These are phyloP conservation scores for Rhopalosiphum maidis DNA, from an alignment of 1,140 invertebrate species.

Conservation along the genomic window DNA sequence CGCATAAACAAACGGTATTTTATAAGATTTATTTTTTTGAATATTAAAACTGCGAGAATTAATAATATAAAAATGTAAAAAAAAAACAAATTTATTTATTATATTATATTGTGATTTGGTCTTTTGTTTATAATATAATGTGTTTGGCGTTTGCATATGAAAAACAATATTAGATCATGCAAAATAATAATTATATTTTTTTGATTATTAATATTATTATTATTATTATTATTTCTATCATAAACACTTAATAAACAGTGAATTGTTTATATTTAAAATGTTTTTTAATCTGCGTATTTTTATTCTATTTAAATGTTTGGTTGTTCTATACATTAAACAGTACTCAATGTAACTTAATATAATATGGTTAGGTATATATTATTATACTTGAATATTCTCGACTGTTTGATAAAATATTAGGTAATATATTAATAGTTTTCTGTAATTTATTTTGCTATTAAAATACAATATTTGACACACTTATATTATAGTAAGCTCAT, in stretches of 20 bases:
- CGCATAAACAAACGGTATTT: background rate
- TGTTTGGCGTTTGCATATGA: background rate
- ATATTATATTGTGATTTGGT: background rate
- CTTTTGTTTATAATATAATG: background rate
- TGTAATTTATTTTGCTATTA: background rate
- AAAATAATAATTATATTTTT: background rate
- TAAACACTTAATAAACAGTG: background rate
- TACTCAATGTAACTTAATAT: background rate
- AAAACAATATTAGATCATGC: background rate
- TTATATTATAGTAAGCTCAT: background rate
- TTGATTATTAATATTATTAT: background rate
- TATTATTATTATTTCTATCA: background rate
- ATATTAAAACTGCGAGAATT: background rate
- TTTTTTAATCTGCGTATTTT: background rate
- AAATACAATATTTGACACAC: background rate
- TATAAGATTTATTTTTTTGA: background rate
- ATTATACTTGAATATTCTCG: background rate
- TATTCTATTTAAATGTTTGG: background rate
- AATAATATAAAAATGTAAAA: background rate
- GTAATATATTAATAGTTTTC: background rate
- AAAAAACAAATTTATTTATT: background rate
- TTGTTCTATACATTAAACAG: background rate
- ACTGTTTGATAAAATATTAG: background rate
- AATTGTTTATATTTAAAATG: background rate
- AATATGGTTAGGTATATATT: background rate